A percentile compares a stretch with the other conserved stretches of the same genome.
Conservation (phyloP, 2,797 vertebrate genomes). For the Podargus strigoides region DNA sequence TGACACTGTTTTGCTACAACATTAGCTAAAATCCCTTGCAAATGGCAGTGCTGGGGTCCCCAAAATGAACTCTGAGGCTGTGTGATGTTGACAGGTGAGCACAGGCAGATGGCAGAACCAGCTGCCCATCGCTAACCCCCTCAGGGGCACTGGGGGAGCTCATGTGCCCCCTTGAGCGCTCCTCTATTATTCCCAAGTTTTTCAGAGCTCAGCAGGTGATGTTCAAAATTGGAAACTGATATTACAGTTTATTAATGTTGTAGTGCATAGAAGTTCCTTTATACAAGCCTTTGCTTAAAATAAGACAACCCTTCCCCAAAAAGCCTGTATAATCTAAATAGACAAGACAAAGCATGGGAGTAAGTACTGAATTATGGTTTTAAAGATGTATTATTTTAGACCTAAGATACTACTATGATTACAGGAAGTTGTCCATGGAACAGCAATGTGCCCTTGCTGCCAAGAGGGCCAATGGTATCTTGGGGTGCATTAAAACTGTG, state of each 20-base stretch:
- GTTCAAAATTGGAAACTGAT: neutral
- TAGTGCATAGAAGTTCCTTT: neutral
- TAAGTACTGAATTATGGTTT: neutral
- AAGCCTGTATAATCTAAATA: neutral
- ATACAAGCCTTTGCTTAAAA: neutral
- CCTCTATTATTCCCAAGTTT: neutral
- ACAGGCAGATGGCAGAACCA: rapidly evolving
- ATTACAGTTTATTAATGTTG: neutral
- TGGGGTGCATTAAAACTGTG: too few species aligned
- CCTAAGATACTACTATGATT: neutral
- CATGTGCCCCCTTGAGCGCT: neutral
- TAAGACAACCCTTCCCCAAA: neutral
- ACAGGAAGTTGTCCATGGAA: too few species aligned
- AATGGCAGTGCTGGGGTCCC: too few species aligned
- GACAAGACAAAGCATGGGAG: neutral
- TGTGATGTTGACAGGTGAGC: rapidly evolving
- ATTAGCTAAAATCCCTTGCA: neutral
- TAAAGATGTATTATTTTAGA: neutral
- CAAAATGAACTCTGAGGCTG: rapidly evolving
- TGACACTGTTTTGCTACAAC: neutral
- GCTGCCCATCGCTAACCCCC: neutral
- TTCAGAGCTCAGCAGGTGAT: neutral
- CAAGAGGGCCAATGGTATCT: too few species aligned
- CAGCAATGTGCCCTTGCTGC: too few species aligned
- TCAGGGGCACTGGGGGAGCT: neutral